Evolutionary conservation across 2,888 invertebrate species (phyloP).

Genomic region (Disparrhopalites patrizii): DNA sequence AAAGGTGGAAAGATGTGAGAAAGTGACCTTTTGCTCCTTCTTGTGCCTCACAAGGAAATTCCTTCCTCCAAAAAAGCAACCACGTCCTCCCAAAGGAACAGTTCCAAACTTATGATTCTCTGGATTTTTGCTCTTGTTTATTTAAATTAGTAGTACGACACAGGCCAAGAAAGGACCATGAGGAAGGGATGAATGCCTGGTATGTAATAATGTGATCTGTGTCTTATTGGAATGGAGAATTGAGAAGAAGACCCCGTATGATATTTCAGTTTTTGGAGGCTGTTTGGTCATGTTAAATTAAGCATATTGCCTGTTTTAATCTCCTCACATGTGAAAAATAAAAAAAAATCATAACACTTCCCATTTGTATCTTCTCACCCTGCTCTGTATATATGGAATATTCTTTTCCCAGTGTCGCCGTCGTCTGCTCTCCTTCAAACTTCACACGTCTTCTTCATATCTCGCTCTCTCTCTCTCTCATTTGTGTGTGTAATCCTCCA

Average conservation of each 20-base stretch:
- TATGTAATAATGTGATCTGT: too few species aligned
- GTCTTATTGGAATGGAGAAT: too few species aligned
- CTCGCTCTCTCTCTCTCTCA: not conserved
- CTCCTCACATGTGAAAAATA: slow-evolving; percentile 22
- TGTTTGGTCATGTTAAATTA: slow-evolving; percentile 39
- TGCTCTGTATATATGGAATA: slow-evolving; percentile 3
- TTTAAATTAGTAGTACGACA: slow-evolving; percentile 32
- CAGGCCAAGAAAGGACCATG: too few species aligned
- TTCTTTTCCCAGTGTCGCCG: too few species aligned
- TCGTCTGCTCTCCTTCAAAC: slow-evolving; percentile 17
- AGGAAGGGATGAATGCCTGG: too few species aligned
- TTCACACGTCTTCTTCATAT: not conserved
- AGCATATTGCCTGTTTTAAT: slow-evolving; percentile 48
- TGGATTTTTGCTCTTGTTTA: slow-evolving; percentile 29
- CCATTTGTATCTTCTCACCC: slow-evolving; percentile 12
- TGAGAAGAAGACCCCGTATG: slow-evolving; percentile 14
- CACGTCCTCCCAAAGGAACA: too few species aligned
- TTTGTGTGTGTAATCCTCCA: not conserved
- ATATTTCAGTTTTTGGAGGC: slow-evolving; percentile 22
- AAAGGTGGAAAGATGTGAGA: too few species aligned
- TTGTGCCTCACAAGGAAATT: too few species aligned
- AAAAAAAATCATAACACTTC: slow-evolving; percentile 9
- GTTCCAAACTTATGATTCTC: too few species aligned
- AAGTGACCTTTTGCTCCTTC: too few species aligned
- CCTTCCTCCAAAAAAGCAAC: too few species aligned